A percentile compares a stretch with the other conserved stretches of the same genome.
Conservation (phyloP, 2,888 invertebrate genomes). For the Phortica magna region DNA sequence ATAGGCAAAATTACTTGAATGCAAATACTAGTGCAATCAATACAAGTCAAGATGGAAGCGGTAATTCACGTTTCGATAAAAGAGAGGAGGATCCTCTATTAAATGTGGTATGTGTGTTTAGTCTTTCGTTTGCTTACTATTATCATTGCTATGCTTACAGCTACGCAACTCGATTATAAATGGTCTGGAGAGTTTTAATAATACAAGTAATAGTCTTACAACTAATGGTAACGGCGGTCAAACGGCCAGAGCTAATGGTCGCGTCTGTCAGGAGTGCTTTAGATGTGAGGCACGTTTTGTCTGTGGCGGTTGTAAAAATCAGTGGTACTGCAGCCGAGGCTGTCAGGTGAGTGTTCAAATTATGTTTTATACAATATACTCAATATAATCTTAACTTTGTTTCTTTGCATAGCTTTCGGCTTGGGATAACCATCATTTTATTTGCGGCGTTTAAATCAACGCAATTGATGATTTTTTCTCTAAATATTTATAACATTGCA, state of each 20-base stretch:
- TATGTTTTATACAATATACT: neutral
- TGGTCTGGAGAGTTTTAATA: neutral
- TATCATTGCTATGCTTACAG: neutral
- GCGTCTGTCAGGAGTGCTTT: constrained; percentile 90
- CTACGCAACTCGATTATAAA: neutral
- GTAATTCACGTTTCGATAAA: no score
- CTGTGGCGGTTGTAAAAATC: constrained; percentile 93
- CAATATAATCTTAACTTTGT: neutral
- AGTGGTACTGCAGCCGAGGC: constrained; percentile 96
- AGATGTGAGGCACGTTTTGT: constrained; percentile 90
- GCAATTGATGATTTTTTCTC: no score
- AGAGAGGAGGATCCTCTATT: no score
- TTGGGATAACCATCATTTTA: constrained; percentile 93
- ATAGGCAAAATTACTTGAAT: neutral
- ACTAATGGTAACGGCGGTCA: constrained; percentile 6
- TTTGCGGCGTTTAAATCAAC: constrained; percentile 79
- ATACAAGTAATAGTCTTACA: neutral
- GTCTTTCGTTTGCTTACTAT: no score
- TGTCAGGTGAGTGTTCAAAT: constrained; percentile 85
- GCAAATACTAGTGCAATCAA: no score
- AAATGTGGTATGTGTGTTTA: no score
- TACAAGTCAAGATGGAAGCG: no score
- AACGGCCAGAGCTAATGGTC: constrained; percentile 12
- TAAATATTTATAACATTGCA: no score
- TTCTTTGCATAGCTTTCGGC: constrained; percentile 83